Evolutionary conservation across 1,140 invertebrate species (phyloP), one percentile per base, ranked within the genome.

Genomic region (Anoplolepis gracilipes): DNA sequence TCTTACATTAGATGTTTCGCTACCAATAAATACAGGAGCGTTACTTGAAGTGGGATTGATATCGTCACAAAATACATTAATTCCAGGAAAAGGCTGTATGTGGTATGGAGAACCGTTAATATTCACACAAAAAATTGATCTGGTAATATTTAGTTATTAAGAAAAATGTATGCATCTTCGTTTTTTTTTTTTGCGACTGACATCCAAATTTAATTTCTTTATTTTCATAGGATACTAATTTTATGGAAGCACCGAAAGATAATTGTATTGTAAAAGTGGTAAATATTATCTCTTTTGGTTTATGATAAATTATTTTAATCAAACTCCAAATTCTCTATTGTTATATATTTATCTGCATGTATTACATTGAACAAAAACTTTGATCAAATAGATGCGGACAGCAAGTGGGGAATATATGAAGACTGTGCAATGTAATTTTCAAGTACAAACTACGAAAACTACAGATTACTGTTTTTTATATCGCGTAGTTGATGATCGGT

Each of bases 71-170:
- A 28, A 39, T 57, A 39, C 42, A 33, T n/a, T n/a, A 16, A 30
- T 39, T 1, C 6, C 6, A 22, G 30, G 1, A 19, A 36, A 30
- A 33, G 10, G 25, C 19, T 81, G 78, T 19, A 10, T 5, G 0
- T 81, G 78, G 78, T 0, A 2, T 30, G 10, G 1, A 3, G 30
- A 70, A 57, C 6, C 16, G 1, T 1, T 19, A 42, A 10, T 42
- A 42, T 25, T 2, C 1, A 6, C 0, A 0, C 36, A 49, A 53
- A 33, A 0, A 46, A 25, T 72, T 57, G 0, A 67, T 39, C 11
- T 85, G 73, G 87, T 88, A 88, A 62, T 28, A 61, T 55, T 79
- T 55, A 65, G n/a, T 64, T 25, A 75, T 73, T 39, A 57, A 57
- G 46, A 49, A 49, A 46, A 3, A 46, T 46, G 13, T 49, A 49